Evolutionary conservation across 2,888 invertebrate genomes (phyloP).

Genomic region (Caenorhabditis macrosperma): DNA sequence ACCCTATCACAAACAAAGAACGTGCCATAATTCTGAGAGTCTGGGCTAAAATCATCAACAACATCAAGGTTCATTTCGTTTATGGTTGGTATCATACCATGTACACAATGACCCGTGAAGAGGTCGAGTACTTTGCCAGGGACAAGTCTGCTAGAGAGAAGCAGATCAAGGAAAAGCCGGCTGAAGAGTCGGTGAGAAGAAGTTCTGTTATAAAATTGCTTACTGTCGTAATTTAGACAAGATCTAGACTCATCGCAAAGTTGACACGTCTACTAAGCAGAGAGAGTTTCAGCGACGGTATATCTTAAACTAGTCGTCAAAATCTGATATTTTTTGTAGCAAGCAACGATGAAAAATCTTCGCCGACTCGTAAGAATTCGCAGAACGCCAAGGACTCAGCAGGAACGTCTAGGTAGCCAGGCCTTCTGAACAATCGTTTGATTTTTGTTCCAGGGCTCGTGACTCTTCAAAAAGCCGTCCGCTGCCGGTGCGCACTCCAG

Average conservation of each 20-base stretch:
- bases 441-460: too few relatives aligned
- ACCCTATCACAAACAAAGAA: conserved; percentile 39
- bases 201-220: too few relatives aligned
- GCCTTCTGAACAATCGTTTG: too few relatives aligned
- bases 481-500: not conserved
- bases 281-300: conserved; percentile 51
- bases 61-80: conserved; percentile 34
- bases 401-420: conserved; percentile 20
- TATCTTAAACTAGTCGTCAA: not conserved
- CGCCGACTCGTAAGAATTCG: conserved; percentile 23
- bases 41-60: conserved; percentile 41
- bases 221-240: conserved; percentile 7
- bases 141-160: not conserved
- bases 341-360: conserved; percentile 28
- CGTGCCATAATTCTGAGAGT: not conserved
- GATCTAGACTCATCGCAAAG: conserved; percentile 42
- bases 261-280: conserved; percentile 46
- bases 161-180: not conserved
- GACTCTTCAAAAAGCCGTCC: conserved; percentile 2
- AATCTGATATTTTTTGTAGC: conserved; percentile 40
- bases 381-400: not conserved
- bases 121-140: conserved; percentile 30
- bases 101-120: conserved; percentile 42
- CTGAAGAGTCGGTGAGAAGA: too few relatives aligned
- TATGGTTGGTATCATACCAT: conserved; percentile 44